These are phyloP conservation scores for Thalassophryne amazonica DNA, from an alignment of 2,797 vertebrate species.

Conservation along the genomic window DNA sequence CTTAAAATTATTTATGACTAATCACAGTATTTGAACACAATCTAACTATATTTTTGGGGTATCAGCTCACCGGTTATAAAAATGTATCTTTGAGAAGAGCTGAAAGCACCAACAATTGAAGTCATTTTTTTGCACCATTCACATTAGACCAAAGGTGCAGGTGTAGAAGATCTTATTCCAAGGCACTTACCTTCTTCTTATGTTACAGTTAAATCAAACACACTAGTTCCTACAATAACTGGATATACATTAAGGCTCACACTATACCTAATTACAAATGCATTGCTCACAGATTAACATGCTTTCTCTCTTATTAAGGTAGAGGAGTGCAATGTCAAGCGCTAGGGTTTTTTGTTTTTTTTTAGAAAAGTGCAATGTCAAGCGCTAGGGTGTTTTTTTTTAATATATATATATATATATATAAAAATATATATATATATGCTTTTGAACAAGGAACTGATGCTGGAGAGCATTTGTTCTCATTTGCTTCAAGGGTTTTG, in stretches of 20 bases:
- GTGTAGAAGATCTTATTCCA: constrained; percentile 72
- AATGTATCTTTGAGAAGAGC: constrained; percentile 71
- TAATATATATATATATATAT: no score
- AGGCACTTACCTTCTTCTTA: constrained; percentile 75
- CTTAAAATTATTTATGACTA: constrained; percentile 56
- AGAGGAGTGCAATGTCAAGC: constrained; percentile 78
- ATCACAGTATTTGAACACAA: constrained; percentile 71
- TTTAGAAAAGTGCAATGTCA: constrained; percentile 79
- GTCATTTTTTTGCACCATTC: constrained; percentile 57
- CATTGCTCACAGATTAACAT: constrained; percentile 72
- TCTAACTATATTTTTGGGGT: constrained; percentile 47
- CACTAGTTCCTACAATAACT: constrained; percentile 62
- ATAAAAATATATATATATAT: constrained; percentile 79
- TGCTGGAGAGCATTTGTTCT: constrained; percentile 59
- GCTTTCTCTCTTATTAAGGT: constrained; percentile 67
- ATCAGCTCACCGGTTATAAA: constrained; percentile 60
- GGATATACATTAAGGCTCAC: constrained; percentile 70
- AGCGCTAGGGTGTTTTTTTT: constrained; percentile 69
- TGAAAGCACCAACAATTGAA: constrained; percentile 73
- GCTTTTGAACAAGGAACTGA: constrained; percentile 53
- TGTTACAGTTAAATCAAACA: constrained; percentile 59
- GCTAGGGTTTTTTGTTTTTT: no score
- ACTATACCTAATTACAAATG: constrained; percentile 70
- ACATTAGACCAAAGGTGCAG: constrained; percentile 51
- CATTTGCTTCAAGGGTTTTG: constrained; percentile 54